A percentile compares a stretch with the other conserved stretches of the same genome.
Evolutionary conservation across 2,888 invertebrate genomes (phyloP).

Genomic region (Pseudococcus longispinus): DNA sequence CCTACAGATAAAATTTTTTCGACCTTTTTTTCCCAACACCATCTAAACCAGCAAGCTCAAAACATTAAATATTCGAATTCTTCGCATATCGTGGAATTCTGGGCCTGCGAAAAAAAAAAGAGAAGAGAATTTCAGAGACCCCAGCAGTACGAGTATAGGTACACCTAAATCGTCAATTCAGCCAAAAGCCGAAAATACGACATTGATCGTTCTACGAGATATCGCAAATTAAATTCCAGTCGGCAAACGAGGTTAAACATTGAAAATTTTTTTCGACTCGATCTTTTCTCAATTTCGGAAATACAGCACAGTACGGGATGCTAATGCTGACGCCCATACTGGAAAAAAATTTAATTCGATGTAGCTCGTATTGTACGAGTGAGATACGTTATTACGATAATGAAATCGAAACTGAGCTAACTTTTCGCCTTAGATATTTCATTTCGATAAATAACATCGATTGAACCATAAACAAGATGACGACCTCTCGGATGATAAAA

Average conservation of each 20-base stretch:
- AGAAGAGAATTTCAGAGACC: neutral
- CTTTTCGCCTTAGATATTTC: neutral
- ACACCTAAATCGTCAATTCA: neutral
- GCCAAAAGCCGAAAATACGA: neutral
- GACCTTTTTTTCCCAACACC: neutral
- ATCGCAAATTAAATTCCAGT: constrained; percentile 12
- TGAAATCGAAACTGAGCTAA: neutral
- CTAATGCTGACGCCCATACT: neutral
- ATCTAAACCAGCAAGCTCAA: neutral
- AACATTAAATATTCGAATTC: constrained; percentile 5
- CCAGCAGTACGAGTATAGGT: neutral
- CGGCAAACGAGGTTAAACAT: neutral
- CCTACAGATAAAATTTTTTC: neutral
- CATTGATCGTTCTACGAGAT: neutral
- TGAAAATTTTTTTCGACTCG: neutral
- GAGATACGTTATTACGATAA: neutral
- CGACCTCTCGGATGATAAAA: constrained; percentile 3
- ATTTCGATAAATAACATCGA: neutral
- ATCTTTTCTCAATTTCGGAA: neutral
- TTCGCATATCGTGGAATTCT: neutral
- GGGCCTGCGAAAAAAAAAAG: neutral
- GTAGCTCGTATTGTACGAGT: too few relatives aligned
- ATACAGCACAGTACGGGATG: too few relatives aligned
- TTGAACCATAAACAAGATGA: neutral
- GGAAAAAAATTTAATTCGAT: too few relatives aligned